A percentile compares a stretch with the other conserved stretches of the same genome.
Evolutionary conservation across 1,140 invertebrate species (phyloP).

Genomic region (Ganaspis sp.): DNA sequence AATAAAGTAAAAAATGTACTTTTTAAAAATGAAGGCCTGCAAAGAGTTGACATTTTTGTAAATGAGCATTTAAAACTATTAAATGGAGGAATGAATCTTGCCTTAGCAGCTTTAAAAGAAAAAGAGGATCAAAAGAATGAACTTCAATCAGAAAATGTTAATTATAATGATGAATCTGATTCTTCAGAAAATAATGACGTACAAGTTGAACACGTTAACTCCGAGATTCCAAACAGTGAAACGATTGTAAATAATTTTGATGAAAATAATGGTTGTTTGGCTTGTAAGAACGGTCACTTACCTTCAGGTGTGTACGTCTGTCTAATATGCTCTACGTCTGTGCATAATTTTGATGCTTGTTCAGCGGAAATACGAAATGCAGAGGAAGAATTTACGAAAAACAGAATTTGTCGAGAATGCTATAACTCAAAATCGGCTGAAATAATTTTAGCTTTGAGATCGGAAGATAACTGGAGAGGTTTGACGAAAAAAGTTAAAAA

Average conservation of each 20-base stretch:
- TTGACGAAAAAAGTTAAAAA: not conserved
- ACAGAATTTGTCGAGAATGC: not conserved
- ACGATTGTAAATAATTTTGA: no score
- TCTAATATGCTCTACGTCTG: conserved; percentile 26
- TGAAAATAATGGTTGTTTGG: not conserved
- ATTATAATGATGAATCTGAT: not conserved
- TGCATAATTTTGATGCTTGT: conserved; percentile 33
- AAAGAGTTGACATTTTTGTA: not conserved
- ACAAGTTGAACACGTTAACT: not conserved
- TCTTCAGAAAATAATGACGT: not conserved
- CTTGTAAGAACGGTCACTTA: conserved; percentile 20
- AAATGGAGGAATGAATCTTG: not conserved
- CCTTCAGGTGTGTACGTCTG: conserved; percentile 33
- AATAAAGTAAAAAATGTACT: conserved; percentile 44
- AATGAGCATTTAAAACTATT: not conserved
- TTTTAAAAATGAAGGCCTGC: not conserved
- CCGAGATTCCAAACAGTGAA: not conserved
- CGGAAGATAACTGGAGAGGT: conserved; percentile 31
- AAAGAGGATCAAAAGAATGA: no score
- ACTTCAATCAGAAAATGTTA: not conserved
- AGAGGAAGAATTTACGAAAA: conserved; percentile 34
- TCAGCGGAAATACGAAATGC: not conserved
- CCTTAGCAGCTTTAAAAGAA: no score
- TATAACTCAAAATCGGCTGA: conserved; percentile 17
- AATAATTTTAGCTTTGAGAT: not conserved